Evolutionary conservation across 2,888 invertebrate species (phyloP).

Genomic region (Pollenia labialis): DNA sequence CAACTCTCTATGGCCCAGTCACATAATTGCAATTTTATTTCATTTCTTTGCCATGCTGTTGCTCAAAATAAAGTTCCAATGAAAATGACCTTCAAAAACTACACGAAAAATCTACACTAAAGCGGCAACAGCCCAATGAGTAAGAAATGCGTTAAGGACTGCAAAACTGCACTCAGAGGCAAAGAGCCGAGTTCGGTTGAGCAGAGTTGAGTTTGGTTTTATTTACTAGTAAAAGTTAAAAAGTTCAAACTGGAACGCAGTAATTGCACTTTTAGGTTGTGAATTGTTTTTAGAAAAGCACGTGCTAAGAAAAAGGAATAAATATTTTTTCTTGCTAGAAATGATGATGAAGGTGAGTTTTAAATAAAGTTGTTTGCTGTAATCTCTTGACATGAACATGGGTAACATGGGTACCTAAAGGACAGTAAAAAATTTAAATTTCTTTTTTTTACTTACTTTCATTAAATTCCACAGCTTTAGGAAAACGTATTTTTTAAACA

Average conservation of each 20-base stretch:
- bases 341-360: not conserved
- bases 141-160: constrained; percentile 55
- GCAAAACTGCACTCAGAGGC: not conserved
- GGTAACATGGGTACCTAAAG: constrained; percentile 37
- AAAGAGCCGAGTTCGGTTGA: constrained; percentile 15
- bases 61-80: constrained; percentile 59
- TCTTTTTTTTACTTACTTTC: no score
- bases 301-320: not conserved
- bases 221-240: not conserved
- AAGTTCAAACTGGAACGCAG: constrained; percentile 10
- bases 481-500: no score
- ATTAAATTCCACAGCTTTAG: no score
- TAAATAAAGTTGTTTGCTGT: constrained; percentile 3
- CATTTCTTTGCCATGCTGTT: not conserved
- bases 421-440: not conserved
- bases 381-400: constrained; percentile 34
- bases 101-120: not conserved
- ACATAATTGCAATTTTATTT: constrained; percentile 70
- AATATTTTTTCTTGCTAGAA: not conserved
- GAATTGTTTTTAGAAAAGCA: not conserved
- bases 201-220: constrained; percentile 16
- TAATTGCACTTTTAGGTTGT: constrained; percentile 33
- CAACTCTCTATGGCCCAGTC: constrained; percentile 68
- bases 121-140: constrained; percentile 13
- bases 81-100: constrained; percentile 62